Conservation (phyloP, 2,797 vertebrate genomes). For the Ceryle rudis region DNA sequence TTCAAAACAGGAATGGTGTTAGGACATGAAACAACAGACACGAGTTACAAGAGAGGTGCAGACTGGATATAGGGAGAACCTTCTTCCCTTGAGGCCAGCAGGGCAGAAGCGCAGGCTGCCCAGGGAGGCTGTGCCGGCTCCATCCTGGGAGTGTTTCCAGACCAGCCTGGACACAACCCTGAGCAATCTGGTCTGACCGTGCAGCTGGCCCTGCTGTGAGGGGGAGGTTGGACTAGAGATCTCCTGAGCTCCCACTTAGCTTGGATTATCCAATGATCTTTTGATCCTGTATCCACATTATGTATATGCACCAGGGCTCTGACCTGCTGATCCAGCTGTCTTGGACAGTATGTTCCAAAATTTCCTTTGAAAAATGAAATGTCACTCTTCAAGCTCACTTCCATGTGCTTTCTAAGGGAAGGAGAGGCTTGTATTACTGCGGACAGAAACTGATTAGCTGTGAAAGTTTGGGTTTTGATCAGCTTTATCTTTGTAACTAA, state of each 20-base stretch:
- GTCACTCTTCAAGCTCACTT: neutral
- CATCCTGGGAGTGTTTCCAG: neutral
- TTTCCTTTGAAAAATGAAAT: neutral
- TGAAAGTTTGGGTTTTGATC: neutral
- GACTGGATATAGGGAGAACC: neutral
- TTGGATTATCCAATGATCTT: neutral
- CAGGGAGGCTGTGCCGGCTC: neutral
- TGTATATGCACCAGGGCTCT: neutral
- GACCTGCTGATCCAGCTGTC: neutral
- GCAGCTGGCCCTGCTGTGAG: neutral
- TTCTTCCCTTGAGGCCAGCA: neutral
- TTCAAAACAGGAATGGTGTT: neutral
- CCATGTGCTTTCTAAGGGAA: neutral
- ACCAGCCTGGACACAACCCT: neutral
- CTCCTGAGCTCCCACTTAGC: neutral
- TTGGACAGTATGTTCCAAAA: neutral
- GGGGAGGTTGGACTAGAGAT: neutral
- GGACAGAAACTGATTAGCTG: neutral
- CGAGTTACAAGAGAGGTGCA: neutral
- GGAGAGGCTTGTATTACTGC: neutral
- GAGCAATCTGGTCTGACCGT: neutral
- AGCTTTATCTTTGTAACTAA: neutral
- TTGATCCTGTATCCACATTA: neutral
- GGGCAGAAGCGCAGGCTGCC: neutral
- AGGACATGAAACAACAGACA: neutral